Base-by-base conservation (phyloP, 1,140 invertebrate genomes). In the Ceratosolen solmsi region DNA sequence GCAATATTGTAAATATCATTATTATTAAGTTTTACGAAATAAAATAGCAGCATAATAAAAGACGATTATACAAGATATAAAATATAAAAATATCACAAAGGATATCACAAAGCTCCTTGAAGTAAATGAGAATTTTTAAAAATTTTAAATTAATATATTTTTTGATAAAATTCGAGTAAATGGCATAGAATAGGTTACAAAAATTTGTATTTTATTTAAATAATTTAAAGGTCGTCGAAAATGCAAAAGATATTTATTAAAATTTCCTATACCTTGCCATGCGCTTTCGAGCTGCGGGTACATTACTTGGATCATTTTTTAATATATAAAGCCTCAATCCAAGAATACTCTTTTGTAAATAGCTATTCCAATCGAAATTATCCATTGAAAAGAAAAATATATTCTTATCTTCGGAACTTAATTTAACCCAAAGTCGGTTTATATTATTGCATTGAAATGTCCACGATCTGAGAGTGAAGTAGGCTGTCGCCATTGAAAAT, bases 381-480 rank as follows among this genome's bases (percentile, higher is more conserved):
- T 89, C 83, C 84, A 94, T 90, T 25, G 93, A 92, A 83, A 93
- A 93, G 82, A 88, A 87, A 84, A 93, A 94, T 27, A 90, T 82
- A 30, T 91, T 87, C 85, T 91, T 89, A 85, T 95, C 94, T 51
- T 90, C 86, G 2, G 86, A 82, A 15, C 88, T 87, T 75, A 95
- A 86, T 56, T 88, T 89, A 2, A 91, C 78, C 90, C 92, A 92
- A 1, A 95, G 85, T 51, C 86, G 86, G 56, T 88, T 87, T 0
- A 92, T 88, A 84, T 94, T 94, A 22, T 90, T 88, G 84, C 92
- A 92, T 7, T 86, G 82, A 85, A 95, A 95, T 30, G 89, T 87
- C 94, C 94, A 95, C 75, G 93, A 89, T 46, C 91, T 88, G 0
- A 89, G 91, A 41, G 93, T 92, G 85, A 95, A 95, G 86, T 93